Evolutionary conservation across 2,113 vertebrate genomes (phyloP).

Genomic region (Noctilio leporinus): DNA sequence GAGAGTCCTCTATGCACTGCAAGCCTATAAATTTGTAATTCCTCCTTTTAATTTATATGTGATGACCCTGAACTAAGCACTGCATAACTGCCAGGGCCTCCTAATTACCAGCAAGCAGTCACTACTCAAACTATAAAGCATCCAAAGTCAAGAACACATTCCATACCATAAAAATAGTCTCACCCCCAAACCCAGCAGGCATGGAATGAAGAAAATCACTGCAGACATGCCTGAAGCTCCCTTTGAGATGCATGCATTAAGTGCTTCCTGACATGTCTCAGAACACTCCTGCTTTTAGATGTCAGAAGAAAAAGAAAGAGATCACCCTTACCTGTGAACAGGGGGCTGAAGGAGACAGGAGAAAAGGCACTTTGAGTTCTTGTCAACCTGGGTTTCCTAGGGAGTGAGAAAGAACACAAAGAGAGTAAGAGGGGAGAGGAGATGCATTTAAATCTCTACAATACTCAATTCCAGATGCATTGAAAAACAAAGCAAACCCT

Average conservation of each 20-base stretch:
- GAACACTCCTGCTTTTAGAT: neutral
- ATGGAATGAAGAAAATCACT: neutral
- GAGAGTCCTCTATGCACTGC: neutral
- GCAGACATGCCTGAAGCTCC: neutral
- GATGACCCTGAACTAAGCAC: conserved; percentile 26
- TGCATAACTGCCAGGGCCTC: neutral
- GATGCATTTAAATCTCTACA: neutral
- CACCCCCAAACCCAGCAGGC: neutral
- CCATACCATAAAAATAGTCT: conserved; percentile 43
- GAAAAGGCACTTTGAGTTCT: conserved; percentile 99
- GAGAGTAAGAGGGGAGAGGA: neutral
- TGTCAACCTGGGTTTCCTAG: conserved; percentile 90
- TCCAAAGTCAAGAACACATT: neutral
- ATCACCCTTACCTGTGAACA: conserved; percentile 91
- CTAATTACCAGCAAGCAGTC: conserved; percentile 18
- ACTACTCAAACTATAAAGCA: neutral
- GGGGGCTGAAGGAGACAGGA: conserved; percentile 91
- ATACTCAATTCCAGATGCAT: neutral
- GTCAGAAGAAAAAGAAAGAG: neutral
- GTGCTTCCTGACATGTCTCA: neutral
- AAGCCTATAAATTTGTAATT: conserved; percentile 37
- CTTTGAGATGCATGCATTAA: neutral
- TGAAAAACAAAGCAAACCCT: conserved; percentile 16
- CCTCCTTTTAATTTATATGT: conserved; percentile 38
- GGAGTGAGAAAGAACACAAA: conserved; percentile 42